Base-by-base conservation (phyloP, 2,888 invertebrate genomes). In the Xylota segnis region DNA sequence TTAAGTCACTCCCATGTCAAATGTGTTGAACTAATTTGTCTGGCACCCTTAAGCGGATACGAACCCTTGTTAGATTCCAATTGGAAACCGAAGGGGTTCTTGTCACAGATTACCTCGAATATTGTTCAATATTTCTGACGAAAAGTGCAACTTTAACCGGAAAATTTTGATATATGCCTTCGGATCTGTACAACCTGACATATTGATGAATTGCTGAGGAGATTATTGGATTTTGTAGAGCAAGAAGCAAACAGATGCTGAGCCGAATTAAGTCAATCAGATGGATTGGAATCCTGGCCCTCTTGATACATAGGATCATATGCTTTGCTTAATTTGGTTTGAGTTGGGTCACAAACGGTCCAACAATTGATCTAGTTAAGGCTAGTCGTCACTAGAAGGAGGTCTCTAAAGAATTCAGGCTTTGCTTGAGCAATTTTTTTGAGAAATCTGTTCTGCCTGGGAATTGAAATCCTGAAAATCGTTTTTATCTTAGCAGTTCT, bases 1-100 rank as follows among this genome's bases (percentile, higher is more conserved):
- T 87, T 83, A 87, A 70, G 23, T 87, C 87, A 74, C 70, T 87
- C 87, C 77, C 87, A 78, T 87, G 83, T 83, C 83, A 74, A 87
- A 87, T 87, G 43, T 50, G 70, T 61, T 76, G 76, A 77, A 86
- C 76, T 82, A 86, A 86, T 86, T 84, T 40, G 56, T 4, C 76
- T 23, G 29, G 34, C 56, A 77, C 82, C 81, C 81, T 71, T 70
- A 61, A 27, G 18, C 12, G 43, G 37, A 52, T 27, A 4, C 27
- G 7, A 27, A 61, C 52, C 50, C 63, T 43, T 32, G 23, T 61
- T 75, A 45, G 12, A 54, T 29, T 29, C 59, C 14, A 54, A 81
- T 68, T 16, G 50, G 59, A 68, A 63, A 23, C 16, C 14, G 68
- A 47, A 37, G 59, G 40, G 70, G 40, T 61, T 9, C 37, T n/a